phyloP scores from a whole-genome alignment of 2,113 vertebrate species.

The Mirounga angustirostris region DNA sequence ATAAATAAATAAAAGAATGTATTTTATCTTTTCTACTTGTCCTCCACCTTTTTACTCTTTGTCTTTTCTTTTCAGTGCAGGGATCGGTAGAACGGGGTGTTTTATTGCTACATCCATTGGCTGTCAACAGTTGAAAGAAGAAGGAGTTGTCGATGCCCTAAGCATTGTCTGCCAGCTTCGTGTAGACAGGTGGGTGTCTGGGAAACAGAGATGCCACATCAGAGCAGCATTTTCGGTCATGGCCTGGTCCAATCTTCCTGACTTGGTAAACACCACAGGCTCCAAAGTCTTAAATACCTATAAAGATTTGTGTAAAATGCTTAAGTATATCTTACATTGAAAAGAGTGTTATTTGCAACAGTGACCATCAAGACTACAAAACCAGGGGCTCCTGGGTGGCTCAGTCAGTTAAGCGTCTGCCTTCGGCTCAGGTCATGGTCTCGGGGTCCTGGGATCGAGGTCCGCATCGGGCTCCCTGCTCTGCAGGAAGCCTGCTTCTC shows the following conservation, averaged over 20 bases:
- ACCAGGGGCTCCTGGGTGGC: not conserved
- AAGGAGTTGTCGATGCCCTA: slow-evolving; percentile 93
- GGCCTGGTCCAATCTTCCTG: not conserved
- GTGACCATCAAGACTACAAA: not conserved
- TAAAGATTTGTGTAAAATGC: not conserved
- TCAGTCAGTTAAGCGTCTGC: not conserved
- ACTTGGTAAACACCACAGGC: not conserved
- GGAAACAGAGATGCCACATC: not conserved
- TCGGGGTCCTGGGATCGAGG: not conserved
- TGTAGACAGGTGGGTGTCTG: slow-evolving; percentile 92
- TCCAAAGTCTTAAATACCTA: not conserved
- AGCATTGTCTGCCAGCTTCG: slow-evolving; percentile 95
- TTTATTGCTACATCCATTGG: slow-evolving; percentile 97
- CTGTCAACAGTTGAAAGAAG: slow-evolving; percentile 94
- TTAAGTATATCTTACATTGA: not conserved
- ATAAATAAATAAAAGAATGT: not conserved
- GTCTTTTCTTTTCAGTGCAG: slow-evolving; percentile 91
- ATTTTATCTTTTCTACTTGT: not conserved
- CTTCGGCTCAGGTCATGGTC: not conserved
- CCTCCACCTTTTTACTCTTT: not conserved
- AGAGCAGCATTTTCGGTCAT: fast-evolving
- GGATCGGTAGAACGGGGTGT: slow-evolving; percentile 98
- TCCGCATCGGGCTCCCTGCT: not conserved
- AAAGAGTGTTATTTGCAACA: not conserved
- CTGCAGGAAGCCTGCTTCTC: not conserved